phyloP scores from a whole-genome alignment of 2,797 vertebrate species.

The Acridotheres tristis region DNA sequence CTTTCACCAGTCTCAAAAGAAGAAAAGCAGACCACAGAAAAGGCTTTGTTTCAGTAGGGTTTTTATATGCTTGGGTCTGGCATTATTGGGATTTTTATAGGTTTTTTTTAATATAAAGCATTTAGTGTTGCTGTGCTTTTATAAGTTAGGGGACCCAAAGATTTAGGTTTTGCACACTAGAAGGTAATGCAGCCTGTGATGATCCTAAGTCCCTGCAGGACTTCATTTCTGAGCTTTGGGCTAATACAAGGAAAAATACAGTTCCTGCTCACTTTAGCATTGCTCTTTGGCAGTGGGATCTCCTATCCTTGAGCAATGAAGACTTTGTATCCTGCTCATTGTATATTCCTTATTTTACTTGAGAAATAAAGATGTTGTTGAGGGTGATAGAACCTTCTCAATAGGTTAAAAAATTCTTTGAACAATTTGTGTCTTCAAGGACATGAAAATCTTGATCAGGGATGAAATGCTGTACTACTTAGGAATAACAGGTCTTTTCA shows the following conservation, averaged over 20 bases:
- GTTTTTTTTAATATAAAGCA: neutral
- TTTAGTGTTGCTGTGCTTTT: neutral
- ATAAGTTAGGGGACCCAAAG: neutral
- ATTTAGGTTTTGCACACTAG: neutral
- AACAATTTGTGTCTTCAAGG: neutral
- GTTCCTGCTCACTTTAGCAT: neutral
- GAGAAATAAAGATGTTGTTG: neutral
- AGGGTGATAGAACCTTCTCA: neutral
- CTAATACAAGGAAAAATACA: neutral
- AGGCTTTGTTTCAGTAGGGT: neutral
- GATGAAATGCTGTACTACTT: neutral
- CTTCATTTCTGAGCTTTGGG: neutral
- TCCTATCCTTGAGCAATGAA: neutral
- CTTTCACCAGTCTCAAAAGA: neutral
- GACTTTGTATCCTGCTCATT: neutral
- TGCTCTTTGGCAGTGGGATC: neutral
- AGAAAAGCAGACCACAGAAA: neutral
- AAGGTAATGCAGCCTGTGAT: neutral
- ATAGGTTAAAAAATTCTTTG: neutral
- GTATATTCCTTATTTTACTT: neutral
- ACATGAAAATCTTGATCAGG: neutral
- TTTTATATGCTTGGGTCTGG: neutral
- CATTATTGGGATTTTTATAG: neutral
- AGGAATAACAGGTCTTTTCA: neutral
- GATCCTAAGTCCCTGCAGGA: neutral